Conservation (phyloP, 2,113 vertebrate genomes). For the Thryonomys swinderianus region DNA sequence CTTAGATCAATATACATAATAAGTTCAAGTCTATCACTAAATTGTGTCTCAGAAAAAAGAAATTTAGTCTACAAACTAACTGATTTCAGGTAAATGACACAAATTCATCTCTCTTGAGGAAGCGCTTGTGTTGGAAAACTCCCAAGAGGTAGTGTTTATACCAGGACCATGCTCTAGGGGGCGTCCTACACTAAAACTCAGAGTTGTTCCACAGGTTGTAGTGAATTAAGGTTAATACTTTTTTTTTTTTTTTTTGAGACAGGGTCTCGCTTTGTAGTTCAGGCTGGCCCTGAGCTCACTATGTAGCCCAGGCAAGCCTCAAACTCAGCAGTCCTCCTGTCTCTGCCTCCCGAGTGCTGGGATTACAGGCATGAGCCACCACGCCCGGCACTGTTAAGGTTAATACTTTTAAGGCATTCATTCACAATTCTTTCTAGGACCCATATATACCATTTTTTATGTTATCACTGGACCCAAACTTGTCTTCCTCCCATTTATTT, state of each 20-base stretch:
- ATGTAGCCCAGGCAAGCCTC: too few species aligned
- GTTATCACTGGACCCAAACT: neutral
- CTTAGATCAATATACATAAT: neutral
- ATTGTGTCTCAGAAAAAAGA: conserved; percentile 27
- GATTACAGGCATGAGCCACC: too few species aligned
- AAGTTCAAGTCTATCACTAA: neutral
- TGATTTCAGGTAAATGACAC: neutral
- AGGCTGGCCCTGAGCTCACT: too few species aligned
- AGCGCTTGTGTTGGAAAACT: neutral
- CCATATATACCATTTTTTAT: neutral
- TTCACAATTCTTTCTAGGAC: neutral
- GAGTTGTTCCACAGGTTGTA: neutral
- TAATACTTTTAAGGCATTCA: neutral
- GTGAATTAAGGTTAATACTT: too few species aligned
- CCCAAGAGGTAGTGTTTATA: neutral
- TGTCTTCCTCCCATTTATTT: neutral
- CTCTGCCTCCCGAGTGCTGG: too few species aligned
- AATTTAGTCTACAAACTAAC: neutral
- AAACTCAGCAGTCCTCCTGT: too few species aligned
- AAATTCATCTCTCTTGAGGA: neutral
- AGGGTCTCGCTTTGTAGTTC: too few species aligned
- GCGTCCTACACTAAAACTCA: neutral
- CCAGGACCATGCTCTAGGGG: neutral
- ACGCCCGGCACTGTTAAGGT: too few species aligned
- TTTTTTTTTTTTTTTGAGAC: too few species aligned